Evolutionary conservation across 2,797 vertebrate species (phyloP).

Genomic region (Cossypha caffra): DNA sequence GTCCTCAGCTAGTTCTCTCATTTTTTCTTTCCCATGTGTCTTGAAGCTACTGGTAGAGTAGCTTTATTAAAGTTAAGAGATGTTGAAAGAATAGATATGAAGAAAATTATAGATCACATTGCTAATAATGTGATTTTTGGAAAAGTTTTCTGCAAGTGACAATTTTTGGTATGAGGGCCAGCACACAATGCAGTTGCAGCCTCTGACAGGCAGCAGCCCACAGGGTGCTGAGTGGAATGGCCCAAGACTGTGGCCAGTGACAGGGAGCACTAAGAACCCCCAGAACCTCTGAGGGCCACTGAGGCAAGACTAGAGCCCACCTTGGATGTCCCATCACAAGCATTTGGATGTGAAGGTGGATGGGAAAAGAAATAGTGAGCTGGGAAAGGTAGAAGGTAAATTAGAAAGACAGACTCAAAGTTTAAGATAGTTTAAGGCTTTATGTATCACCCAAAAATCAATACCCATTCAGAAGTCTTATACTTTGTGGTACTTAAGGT

Average conservation of each 20-base stretch:
- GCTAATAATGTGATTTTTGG: neutral
- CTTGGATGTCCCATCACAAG: neutral
- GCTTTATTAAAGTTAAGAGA: neutral
- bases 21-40: neutral
- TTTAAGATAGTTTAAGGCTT: neutral
- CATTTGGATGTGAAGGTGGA: rapidly evolving
- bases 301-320: neutral
- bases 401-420: neutral
- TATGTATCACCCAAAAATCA: neutral
- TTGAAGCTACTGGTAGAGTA: neutral
- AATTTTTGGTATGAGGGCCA: neutral
- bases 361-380: neutral
- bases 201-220: neutral
- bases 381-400: neutral
- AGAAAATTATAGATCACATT: neutral
- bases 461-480: neutral
- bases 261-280: neutral
- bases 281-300: neutral
- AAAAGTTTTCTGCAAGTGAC: neutral
- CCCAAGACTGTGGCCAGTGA: rapidly evolving
- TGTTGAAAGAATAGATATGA: neutral
- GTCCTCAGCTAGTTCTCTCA: neutral
- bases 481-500: neutral
- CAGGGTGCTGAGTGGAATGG: neutral
- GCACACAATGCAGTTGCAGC: rapidly evolving